These are phyloP conservation scores for Watsonalla binaria DNA, from an alignment of 2,888 invertebrate species.

Conservation along the genomic window DNA sequence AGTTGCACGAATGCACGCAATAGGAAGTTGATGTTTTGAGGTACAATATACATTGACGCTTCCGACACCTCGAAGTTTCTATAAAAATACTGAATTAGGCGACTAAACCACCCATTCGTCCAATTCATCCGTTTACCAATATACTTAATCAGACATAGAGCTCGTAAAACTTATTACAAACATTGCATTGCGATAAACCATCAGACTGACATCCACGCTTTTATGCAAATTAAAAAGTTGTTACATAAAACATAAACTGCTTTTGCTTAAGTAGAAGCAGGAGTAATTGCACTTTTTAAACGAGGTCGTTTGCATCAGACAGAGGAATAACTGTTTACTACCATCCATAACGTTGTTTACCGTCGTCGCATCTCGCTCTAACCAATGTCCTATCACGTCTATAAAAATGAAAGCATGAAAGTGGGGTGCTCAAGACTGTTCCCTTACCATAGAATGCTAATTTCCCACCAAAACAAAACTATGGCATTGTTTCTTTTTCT, in stretches of 20 bases:
- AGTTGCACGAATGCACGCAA: neutral
- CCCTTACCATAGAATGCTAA: conserved; percentile 34
- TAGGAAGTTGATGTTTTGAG: neutral
- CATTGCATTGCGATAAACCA: neutral
- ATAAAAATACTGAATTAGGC: too few species aligned
- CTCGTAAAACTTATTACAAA: neutral
- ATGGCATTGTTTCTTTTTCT: conserved; percentile 45
- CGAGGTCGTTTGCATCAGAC: conserved; percentile 2
- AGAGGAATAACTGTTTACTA: conserved; percentile 17
- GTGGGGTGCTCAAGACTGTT: conserved; percentile 21
- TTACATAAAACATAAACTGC: neutral
- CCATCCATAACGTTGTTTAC: conserved; percentile 13
- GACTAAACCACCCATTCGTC: neutral
- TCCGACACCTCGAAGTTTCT: too few species aligned
- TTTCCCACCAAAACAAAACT: conserved; percentile 39
- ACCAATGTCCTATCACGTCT: conserved; percentile 5
- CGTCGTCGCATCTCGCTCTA: conserved; percentile 13
- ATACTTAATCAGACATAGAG: neutral
- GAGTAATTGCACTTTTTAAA: conserved; percentile 10
- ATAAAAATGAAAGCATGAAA: conserved; percentile 15
- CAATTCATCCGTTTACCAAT: too few species aligned
- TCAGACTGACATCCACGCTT: neutral
- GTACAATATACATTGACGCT: too few species aligned
- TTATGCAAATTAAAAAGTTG: neutral
- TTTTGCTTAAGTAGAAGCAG: neutral